A percentile compares a stretch with the other conserved stretches of the same genome.
Conservation (phyloP, 2,797 vertebrate genomes). For the Eidolon dupreanum region DNA sequence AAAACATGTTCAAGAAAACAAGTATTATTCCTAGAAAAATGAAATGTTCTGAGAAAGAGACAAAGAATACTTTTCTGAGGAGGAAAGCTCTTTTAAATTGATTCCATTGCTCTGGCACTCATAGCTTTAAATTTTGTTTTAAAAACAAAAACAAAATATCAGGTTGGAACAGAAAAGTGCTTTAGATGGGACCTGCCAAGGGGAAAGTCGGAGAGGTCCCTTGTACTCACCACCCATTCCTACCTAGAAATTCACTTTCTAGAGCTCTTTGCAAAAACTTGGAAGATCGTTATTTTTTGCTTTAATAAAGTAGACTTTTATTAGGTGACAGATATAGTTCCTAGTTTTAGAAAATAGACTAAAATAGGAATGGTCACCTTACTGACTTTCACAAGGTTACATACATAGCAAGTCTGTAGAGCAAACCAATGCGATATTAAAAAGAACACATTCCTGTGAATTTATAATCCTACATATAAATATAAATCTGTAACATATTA, state of each 20-base stretch:
- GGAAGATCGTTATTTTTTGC: not conserved
- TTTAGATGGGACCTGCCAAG: not conserved
- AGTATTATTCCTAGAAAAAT: not conserved
- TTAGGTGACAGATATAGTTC: not conserved
- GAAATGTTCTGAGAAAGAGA: not conserved
- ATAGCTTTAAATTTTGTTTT: not conserved
- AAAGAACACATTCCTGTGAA: not conserved
- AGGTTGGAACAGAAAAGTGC: not conserved
- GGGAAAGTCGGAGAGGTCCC: not conserved
- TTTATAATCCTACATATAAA: not conserved
- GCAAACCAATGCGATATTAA: not conserved
- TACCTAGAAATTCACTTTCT: not conserved
- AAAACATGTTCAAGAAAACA: not conserved
- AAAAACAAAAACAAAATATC: not conserved
- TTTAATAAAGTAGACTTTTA: not conserved
- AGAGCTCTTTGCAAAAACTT: not conserved
- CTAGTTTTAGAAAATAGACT: conserved; percentile 8
- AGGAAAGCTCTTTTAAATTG: not conserved
- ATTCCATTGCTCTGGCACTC: not conserved
- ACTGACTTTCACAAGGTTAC: not conserved
- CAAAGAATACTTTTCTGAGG: not conserved
- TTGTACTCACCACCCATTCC: not conserved
- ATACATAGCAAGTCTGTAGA: not conserved
- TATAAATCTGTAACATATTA: not conserved
- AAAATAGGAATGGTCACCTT: not conserved